Evolutionary conservation across 23 tunicate genomes (phyloP).

Genomic region (Styela clava): DNA sequence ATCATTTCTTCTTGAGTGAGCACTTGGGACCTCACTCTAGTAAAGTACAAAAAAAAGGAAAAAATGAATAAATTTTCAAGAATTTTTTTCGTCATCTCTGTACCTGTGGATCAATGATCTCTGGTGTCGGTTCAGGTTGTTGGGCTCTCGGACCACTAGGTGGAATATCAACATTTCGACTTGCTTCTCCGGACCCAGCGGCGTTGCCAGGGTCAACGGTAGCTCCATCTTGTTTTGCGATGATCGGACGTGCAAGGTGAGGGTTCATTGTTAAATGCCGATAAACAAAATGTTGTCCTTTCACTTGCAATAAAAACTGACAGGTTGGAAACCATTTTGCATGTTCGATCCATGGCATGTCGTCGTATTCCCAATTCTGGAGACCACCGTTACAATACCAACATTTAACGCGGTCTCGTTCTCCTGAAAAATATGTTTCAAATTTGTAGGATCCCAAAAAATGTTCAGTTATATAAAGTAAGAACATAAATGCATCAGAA

Average conservation of each 20-base stretch:
- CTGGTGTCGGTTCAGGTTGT: not conserved
- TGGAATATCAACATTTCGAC: not conserved
- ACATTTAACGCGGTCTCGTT: slow-evolving; percentile 30
- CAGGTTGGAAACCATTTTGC: slow-evolving; percentile 36
- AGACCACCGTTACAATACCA: slow-evolving; percentile 39
- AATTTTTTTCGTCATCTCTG: too few relatives aligned
- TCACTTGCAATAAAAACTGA: slow-evolving; percentile 19
- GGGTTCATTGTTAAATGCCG: slow-evolving; percentile 16
- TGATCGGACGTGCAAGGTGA: slow-evolving; percentile 12
- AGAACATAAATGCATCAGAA: not conserved
- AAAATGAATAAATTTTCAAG: too few relatives aligned
- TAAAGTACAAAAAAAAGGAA: too few relatives aligned
- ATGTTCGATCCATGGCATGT: slow-evolving; percentile 29
- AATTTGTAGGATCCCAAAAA: not conserved
- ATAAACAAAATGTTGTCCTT: slow-evolving; percentile 22
- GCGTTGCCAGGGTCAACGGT: not conserved
- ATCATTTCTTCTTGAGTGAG: too few relatives aligned
- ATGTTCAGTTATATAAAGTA: not conserved
- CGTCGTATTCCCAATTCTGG: slow-evolving; percentile 36
- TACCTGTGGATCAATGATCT: not conserved
- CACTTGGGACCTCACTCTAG: too few relatives aligned
- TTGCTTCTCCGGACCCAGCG: not conserved
- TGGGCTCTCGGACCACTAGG: not conserved
- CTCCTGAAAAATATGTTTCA: slow-evolving; percentile 29
- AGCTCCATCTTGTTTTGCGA: slow-evolving; percentile 29